Percentiles rank a stretch among this genome's conserved stretches.
Evolutionary conservation across 2,888 invertebrate species (phyloP).

Genomic region (Erpobdella octoculata): DNA sequence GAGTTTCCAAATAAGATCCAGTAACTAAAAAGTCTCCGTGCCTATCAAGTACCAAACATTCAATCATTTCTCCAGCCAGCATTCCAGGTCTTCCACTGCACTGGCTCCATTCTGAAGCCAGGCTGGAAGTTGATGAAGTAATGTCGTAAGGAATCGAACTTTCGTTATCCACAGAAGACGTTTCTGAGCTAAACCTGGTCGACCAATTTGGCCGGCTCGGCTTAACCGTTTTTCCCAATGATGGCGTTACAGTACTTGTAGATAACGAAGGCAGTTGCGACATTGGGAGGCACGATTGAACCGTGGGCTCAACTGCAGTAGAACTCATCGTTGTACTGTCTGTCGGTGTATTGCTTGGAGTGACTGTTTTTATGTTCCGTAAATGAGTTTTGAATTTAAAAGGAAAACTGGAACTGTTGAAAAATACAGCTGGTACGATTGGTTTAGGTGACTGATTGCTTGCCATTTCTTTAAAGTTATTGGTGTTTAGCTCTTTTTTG

Average conservation of each 20-base stretch:
- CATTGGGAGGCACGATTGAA: background rate
- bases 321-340: background rate
- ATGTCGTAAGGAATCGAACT: constrained; percentile 1
- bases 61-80: background rate
- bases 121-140: background rate
- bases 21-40: constrained; percentile 16
- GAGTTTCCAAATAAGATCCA: background rate
- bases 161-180: background rate
- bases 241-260: too few species aligned
- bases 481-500: background rate
- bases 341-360: background rate
- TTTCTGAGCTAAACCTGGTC: background rate
- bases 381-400: background rate
- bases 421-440: too few species aligned
- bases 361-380: background rate
- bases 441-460: background rate
- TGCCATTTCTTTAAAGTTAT: background rate
- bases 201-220: background rate
- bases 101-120: background rate
- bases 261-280: background rate
- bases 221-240: background rate
- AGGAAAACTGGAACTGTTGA: too few species aligned
- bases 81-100: background rate
- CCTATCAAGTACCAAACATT: background rate
- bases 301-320: too few species aligned